Percentiles rank a stretch among this genome's conserved stretches.
These are phyloP conservation scores for Scaptomyza montana DNA, from an alignment of 1,140 invertebrate genomes.

Conservation along the genomic window DNA sequence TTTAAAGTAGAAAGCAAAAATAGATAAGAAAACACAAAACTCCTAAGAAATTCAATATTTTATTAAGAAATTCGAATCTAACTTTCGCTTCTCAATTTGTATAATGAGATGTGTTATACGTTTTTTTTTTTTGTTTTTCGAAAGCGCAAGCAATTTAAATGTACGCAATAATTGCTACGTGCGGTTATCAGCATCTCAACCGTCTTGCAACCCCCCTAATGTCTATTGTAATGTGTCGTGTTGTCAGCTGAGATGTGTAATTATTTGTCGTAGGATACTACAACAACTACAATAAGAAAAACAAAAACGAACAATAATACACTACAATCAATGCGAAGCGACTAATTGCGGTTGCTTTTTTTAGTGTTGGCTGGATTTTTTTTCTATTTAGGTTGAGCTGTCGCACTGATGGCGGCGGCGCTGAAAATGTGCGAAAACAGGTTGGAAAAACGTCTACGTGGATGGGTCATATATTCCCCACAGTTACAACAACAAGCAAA, in stretches of 20 bases:
- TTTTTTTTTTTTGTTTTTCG: too few species aligned
- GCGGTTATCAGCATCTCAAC: constrained; percentile 14
- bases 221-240: constrained; percentile 43
- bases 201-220: constrained; percentile 12
- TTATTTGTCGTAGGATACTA: constrained; percentile 25
- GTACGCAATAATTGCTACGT: constrained; percentile 15
- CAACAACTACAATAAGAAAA: constrained; percentile 19
- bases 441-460: background rate
- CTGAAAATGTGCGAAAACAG: constrained; percentile 68
- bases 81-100: too few species aligned
- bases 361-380: constrained; percentile 30
- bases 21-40: too few species aligned
- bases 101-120: too few species aligned
- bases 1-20: too few species aligned
- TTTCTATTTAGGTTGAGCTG: constrained; percentile 43
- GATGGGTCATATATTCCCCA: constrained; percentile 31
- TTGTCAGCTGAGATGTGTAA: constrained; percentile 76
- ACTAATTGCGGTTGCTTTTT: constrained; percentile 61
- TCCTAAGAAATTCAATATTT: too few species aligned
- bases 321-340: constrained; percentile 47
- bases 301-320: background rate
- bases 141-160: too few species aligned
- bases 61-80: too few species aligned
- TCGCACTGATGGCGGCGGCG: constrained; percentile 38
- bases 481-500: background rate